These are phyloP conservation scores for Parnassius smintheus DNA, from an alignment of 2,888 invertebrate genomes.

Conservation along the genomic window DNA sequence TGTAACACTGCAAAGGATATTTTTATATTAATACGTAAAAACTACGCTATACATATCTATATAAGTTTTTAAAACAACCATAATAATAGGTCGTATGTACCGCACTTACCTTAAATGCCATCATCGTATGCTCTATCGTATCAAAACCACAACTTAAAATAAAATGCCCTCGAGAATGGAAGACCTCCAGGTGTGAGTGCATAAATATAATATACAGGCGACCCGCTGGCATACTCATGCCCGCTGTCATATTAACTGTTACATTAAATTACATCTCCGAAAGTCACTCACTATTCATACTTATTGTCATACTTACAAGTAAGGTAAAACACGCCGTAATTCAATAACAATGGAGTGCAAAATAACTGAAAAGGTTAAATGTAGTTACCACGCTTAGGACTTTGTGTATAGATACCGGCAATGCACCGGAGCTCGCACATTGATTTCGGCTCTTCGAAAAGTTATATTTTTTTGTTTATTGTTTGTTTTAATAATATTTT, in stretches of 20 bases:
- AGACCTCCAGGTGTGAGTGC: constrained; percentile 80
- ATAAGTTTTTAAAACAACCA: background rate
- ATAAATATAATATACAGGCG: constrained; percentile 76
- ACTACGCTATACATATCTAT: too few relatives aligned
- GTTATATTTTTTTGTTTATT: constrained; percentile 75
- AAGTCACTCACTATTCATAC: constrained; percentile 66
- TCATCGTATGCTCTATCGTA: constrained; percentile 68
- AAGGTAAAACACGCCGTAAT: constrained; percentile 40
- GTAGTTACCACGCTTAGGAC: constrained; percentile 39
- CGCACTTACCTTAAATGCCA: constrained; percentile 50
- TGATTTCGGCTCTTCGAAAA: constrained; percentile 80
- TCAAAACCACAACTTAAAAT: constrained; percentile 69
- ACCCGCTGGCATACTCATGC: constrained; percentile 79
- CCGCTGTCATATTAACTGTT: constrained; percentile 81
- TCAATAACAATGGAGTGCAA: constrained; percentile 11
- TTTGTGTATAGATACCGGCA: constrained; percentile 43
- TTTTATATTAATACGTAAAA: too few relatives aligned
- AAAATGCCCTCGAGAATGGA: constrained; percentile 59
- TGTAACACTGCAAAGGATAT: too few relatives aligned
- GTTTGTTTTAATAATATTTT: constrained; percentile 82
- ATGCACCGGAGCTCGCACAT: constrained; percentile 74
- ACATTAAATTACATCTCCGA: constrained; percentile 78
- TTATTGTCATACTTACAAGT: constrained; percentile 51
- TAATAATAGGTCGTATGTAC: background rate
- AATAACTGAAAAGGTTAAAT: constrained; percentile 26